Evolutionary conservation across 2,113 vertebrate species (phyloP).

Genomic region (Echinops telfairi): DNA sequence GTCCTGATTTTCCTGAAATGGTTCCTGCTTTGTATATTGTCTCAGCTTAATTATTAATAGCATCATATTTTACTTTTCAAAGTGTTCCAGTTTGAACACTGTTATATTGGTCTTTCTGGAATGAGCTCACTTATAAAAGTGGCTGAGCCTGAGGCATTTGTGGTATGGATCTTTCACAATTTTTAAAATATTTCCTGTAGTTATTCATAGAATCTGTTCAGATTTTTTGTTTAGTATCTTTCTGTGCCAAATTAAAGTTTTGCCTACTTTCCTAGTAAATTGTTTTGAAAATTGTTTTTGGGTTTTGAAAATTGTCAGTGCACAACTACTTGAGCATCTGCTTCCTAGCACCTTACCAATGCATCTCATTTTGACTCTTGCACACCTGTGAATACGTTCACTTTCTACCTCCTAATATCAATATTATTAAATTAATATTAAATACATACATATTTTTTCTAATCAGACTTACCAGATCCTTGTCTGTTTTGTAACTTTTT

Average conservation of each 20-base stretch:
- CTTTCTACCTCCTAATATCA: neutral
- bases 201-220: neutral
- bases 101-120: neutral
- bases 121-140: neutral
- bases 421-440: neutral
- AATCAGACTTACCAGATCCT: neutral
- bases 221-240: neutral
- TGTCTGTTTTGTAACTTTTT: neutral
- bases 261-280: slow-evolving; percentile 35
- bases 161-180: neutral
- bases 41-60: slow-evolving; percentile 57
- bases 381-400: neutral
- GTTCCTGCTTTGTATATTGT: slow-evolving; percentile 9
- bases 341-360: neutral
- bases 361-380: no score
- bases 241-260: slow-evolving; percentile 23
- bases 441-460: neutral
- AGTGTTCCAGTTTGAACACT: neutral
- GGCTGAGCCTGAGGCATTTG: neutral
- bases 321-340: neutral
- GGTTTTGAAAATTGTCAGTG: neutral
- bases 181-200: neutral
- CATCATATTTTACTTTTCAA: slow-evolving; percentile 7
- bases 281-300: no score
- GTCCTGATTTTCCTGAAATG: slow-evolving; percentile 56